Percentiles rank a stretch among this genome's conserved stretches.
Evolutionary conservation across 1,140 invertebrate genomes (phyloP).

Genomic region (Pogonognathellus flavescens): DNA sequence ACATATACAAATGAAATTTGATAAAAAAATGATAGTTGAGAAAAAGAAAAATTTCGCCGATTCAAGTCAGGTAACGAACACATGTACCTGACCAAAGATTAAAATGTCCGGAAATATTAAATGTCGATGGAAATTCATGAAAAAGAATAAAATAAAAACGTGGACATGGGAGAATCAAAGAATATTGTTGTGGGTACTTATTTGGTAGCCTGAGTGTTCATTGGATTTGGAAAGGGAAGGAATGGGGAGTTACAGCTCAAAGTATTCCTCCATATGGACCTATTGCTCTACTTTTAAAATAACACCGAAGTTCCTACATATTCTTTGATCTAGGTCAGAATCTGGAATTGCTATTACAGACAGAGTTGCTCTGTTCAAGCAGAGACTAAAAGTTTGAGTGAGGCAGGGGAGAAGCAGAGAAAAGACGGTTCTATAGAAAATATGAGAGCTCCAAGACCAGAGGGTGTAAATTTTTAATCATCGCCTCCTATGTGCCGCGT

Average conservation of each 20-base stretch:
- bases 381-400: conserved; percentile 46
- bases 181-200: background rate
- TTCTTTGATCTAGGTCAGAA: conserved; percentile 46
- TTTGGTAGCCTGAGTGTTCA: too few relatives aligned
- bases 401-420: conserved; percentile 2
- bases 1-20: too few relatives aligned
- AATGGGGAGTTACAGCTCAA: too few relatives aligned
- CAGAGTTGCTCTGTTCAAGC: conserved; percentile 22
- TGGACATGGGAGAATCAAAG: background rate
- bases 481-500: background rate
- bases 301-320: background rate
- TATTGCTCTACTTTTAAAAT: conserved; percentile 30
- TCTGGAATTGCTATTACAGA: conserved; percentile 15
- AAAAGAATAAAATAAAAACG: background rate
- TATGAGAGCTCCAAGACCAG: conserved; percentile 51
- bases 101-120: too few relatives aligned
- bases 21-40: too few relatives aligned
- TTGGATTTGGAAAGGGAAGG: too few relatives aligned
- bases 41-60: too few relatives aligned
- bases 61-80: too few relatives aligned
- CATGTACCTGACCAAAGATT: too few relatives aligned
- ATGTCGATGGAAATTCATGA: too few relatives aligned
- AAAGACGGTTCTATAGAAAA: background rate
- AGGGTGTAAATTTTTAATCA: conserved; percentile 63
- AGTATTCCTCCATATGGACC: background rate